Evolutionary conservation across 1,140 invertebrate genomes (phyloP).

Genomic region (Macrobrachium rosenbergii): DNA sequence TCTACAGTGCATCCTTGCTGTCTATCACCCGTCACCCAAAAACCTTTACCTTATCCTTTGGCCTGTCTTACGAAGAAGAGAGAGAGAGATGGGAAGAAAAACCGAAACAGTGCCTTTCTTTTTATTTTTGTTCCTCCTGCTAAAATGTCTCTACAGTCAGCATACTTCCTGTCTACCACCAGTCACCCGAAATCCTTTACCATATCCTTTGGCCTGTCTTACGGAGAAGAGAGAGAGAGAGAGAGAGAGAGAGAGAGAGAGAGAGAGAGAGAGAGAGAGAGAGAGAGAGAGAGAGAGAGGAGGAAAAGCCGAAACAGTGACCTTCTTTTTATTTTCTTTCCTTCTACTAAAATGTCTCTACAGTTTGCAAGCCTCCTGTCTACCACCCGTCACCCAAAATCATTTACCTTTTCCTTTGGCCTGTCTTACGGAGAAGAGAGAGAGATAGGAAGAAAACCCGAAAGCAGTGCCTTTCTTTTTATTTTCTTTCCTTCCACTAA

Average conservation of each 20-base stretch:
- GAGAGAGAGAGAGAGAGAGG: background rate
- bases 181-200: background rate
- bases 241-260: background rate
- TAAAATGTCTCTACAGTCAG: background rate
- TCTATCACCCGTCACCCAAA: background rate
- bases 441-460: background rate
- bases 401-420: background rate
- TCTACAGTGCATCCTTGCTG: background rate
- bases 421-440: background rate
- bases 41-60: background rate
- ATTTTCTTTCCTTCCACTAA: constrained; percentile 11
- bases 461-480: background rate
- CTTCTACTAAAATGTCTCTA: background rate
- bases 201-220: background rate
- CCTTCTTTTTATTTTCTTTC: constrained; percentile 1
- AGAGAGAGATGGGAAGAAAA: background rate
- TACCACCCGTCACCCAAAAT: background rate
- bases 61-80: background rate
- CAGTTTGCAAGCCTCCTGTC: background rate
- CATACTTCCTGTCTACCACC: background rate
- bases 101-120: constrained; percentile 1
- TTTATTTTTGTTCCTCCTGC: no score
- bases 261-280: background rate
- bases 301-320: background rate
- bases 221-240: background rate